Conservation (phyloP, 2,797 vertebrate species). For the Anas flavirostris region DNA sequence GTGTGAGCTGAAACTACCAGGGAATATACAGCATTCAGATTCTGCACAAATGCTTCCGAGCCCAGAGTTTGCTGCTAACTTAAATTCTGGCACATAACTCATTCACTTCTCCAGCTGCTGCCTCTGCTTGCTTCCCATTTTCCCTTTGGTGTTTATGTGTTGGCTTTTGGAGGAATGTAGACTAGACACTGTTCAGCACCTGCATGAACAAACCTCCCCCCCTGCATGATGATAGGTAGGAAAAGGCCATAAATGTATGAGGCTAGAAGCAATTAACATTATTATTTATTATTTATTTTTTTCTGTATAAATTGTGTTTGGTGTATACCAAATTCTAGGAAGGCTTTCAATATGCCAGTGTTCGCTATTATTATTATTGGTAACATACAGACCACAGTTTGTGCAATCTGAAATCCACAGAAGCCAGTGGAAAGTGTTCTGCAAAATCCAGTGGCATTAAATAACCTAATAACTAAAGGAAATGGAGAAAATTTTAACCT, state of each 20-base stretch:
- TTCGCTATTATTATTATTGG: background rate
- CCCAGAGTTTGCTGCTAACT: background rate
- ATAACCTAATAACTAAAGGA: background rate
- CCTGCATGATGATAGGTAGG: background rate
- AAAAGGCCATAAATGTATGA: background rate
- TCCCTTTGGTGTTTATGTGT: background rate
- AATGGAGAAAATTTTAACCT: background rate
- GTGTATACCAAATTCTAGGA: background rate
- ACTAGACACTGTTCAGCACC: background rate
- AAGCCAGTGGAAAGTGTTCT: background rate
- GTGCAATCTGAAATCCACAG: background rate
- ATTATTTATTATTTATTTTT: background rate
- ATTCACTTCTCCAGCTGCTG: background rate
- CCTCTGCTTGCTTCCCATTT: background rate
- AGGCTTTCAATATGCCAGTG: background rate
- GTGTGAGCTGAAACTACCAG: background rate
- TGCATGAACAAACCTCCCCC: background rate
- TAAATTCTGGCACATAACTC: background rate
- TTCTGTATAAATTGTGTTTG: background rate
- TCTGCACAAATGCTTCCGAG: background rate
- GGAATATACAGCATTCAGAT: background rate
- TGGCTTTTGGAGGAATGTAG: background rate
- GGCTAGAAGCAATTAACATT: background rate
- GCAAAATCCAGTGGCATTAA: background rate
- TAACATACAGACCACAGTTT: background rate